phyloP scores from a whole-genome alignment of 1,140 invertebrate species.

The Belonocnema kinseyi region DNA sequence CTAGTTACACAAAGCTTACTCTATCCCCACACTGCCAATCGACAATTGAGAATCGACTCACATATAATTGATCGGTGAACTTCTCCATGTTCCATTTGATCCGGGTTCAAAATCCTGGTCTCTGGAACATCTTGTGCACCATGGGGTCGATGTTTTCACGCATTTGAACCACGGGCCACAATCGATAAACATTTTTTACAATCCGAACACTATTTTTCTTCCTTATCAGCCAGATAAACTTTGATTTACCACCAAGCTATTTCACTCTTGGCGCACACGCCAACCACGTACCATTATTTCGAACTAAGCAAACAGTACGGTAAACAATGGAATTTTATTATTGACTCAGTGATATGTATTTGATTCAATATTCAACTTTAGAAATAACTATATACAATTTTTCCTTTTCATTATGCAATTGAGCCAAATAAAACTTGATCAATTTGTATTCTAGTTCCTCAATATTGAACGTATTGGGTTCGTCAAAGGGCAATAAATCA shows the following conservation, averaged over 20 bases:
- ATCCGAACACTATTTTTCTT: neutral
- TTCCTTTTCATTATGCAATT: too few relatives aligned
- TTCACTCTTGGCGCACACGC: neutral
- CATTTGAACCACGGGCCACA: constrained; percentile 44
- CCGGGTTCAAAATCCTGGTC: constrained; percentile 14
- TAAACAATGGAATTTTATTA: constrained; percentile 21
- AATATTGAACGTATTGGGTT: too few relatives aligned
- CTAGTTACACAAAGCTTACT: constrained; percentile 41
- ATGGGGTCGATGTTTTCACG: neutral
- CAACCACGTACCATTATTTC: constrained; percentile 18
- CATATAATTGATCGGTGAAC: constrained; percentile 43
- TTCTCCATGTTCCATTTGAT: constrained; percentile 13
- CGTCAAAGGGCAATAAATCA: too few relatives aligned
- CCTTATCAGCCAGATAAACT: neutral
- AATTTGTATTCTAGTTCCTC: too few relatives aligned
- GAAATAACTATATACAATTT: neutral
- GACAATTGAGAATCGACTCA: constrained; percentile 26
- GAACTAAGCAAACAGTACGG: constrained; percentile 29
- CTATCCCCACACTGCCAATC: constrained; percentile 31
- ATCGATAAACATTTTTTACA: constrained; percentile 42
- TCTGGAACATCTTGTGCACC: constrained; percentile 32
- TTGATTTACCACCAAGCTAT: neutral
- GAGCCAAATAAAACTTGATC: too few relatives aligned
- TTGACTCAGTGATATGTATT: constrained; percentile 33
- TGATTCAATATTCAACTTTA: neutral